A percentile compares a stretch with the other conserved stretches of the same genome.
These are phyloP conservation scores for Clangula hyemalis DNA, from an alignment of 2,797 vertebrate species.

Conservation along the genomic window DNA sequence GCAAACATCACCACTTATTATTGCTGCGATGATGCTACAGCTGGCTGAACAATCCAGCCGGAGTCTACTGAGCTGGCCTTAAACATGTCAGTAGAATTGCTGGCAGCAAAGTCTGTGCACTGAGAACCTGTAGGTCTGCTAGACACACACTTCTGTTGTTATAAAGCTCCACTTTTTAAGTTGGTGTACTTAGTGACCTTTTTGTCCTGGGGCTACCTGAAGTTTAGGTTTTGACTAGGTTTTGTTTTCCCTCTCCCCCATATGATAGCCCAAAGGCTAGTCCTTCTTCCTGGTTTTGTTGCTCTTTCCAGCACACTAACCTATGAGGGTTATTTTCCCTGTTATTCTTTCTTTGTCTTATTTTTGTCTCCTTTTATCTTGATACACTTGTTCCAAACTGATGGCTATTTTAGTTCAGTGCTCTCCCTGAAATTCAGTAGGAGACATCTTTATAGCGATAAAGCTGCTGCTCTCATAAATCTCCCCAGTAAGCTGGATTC, in stretches of 20 bases:
- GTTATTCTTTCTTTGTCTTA: conserved; percentile 25
- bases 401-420: conserved; percentile 22
- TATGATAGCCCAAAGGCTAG: not conserved
- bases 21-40: not conserved
- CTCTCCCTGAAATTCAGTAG: conserved; percentile 1
- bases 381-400: not conserved
- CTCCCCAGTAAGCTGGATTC: not conserved
- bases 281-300: not conserved
- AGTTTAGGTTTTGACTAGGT: not conserved
- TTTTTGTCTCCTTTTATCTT: conserved; percentile 24
- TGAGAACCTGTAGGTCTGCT: not conserved
- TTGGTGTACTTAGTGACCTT: not conserved
- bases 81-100: not conserved
- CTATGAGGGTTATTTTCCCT: not conserved
- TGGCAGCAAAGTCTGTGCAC: not conserved
- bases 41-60: not conserved
- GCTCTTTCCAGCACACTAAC: not conserved
- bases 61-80: not conserved
- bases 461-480: not conserved
- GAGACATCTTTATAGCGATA: not conserved
- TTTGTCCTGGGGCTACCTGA: conserved; percentile 4
- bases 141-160: not conserved
- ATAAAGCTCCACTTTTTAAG: not conserved
- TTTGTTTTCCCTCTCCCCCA: not conserved
- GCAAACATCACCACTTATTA: not conserved